Percentiles rank a stretch among this genome's conserved stretches.
Conservation (phyloP, 2,113 vertebrate genomes). For the Gorsachius goisagi region DNA sequence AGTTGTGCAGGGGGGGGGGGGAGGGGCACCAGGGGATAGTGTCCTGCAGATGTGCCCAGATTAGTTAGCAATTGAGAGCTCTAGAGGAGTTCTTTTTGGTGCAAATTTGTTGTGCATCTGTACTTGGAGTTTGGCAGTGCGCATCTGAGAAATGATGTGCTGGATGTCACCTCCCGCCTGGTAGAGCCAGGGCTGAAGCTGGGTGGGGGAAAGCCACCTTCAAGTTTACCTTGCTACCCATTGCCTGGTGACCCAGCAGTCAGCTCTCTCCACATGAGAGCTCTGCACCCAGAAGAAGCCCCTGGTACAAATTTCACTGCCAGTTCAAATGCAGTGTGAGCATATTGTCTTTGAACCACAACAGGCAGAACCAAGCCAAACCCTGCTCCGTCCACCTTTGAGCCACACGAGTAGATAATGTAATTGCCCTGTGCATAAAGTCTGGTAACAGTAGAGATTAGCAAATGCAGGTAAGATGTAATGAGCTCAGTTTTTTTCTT, state of each 20-base stretch:
- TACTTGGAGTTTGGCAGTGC: background rate
- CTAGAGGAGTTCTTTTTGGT: background rate
- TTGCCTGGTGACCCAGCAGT: background rate
- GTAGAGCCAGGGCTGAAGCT: background rate
- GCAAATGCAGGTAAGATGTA: background rate
- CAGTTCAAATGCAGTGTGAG: background rate
- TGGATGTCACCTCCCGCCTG: background rate
- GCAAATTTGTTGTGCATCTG: background rate
- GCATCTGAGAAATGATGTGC: background rate
- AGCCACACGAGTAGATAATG: fast-evolving
- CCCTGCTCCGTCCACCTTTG: background rate
- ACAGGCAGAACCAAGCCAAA: background rate
- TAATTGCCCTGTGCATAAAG: background rate
- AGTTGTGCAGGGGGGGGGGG: background rate
- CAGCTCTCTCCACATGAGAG: background rate
- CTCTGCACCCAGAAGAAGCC: background rate
- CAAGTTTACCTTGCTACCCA: fast-evolving
- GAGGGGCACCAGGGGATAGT: background rate
- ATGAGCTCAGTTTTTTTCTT: fast-evolving
- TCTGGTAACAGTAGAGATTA: background rate
- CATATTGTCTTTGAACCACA: background rate
- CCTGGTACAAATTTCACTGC: fast-evolving
- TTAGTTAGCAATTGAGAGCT: background rate
- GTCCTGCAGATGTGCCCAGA: background rate
- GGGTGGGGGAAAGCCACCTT: background rate